Evolutionary conservation across 1,140 invertebrate species (phyloP).

Genomic region (Littorina saxatilis): DNA sequence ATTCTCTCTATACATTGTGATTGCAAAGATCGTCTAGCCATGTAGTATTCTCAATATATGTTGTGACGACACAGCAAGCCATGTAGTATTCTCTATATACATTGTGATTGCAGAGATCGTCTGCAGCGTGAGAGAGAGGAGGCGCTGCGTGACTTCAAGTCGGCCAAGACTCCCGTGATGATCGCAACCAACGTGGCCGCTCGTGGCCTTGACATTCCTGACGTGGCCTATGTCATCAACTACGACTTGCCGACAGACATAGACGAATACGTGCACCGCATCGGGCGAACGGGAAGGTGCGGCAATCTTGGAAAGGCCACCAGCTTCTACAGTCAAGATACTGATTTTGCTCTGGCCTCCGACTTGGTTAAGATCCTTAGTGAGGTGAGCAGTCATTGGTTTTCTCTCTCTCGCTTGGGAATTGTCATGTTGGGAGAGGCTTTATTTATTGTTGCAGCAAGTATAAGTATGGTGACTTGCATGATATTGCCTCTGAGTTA

Average conservation of each 20-base stretch:
- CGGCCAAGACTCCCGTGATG: slow-evolving; percentile 81
- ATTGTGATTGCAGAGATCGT: slow-evolving; percentile 81
- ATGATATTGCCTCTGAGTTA: too few species aligned
- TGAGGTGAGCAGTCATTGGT: slow-evolving; percentile 70
- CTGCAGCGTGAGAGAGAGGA: slow-evolving; percentile 92
- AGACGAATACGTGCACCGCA: slow-evolving; percentile 96
- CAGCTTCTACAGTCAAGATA: slow-evolving; percentile 85
- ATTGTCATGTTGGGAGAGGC: background rate
- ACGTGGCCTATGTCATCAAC: slow-evolving; percentile 92
- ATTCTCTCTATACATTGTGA: too few species aligned
- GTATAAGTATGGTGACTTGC: background rate
- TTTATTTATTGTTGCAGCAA: background rate
- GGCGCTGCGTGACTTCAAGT: slow-evolving; percentile 87
- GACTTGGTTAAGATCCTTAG: slow-evolving; percentile 84
- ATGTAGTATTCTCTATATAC: too few species aligned
- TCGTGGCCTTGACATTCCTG: slow-evolving; percentile 88
- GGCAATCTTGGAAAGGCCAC: slow-evolving; percentile 93
- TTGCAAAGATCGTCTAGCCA: too few species aligned
- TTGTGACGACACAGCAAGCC: too few species aligned
- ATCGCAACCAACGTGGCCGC: slow-evolving; percentile 97
- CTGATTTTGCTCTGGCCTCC: slow-evolving; percentile 80
- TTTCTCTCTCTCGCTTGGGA: background rate
- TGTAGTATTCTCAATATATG: too few species aligned
- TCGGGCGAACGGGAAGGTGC: slow-evolving; percentile 94
- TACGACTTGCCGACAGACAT: slow-evolving; percentile 90